A percentile compares a stretch with the other conserved stretches of the same genome.
Evolutionary conservation across 2,888 invertebrate genomes (phyloP).

Genomic region (Poecilus cupreus): DNA sequence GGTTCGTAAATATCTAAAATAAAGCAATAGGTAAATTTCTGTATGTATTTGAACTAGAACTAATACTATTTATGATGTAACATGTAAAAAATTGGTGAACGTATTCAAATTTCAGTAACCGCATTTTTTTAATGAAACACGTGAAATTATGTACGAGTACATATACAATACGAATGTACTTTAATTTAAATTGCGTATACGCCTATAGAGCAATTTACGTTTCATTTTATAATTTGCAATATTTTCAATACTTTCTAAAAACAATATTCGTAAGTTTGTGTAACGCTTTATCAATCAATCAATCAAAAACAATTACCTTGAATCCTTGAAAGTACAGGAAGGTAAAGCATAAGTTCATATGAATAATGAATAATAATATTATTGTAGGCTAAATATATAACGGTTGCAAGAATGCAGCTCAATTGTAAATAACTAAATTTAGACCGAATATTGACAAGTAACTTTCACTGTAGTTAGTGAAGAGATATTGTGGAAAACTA

Average conservation of each 20-base stretch:
- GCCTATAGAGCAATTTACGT: no score
- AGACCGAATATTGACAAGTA: neutral
- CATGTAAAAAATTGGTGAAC: neutral
- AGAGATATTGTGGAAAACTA: neutral
- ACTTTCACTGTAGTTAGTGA: neutral
- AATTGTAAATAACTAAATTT: neutral
- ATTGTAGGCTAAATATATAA: no score
- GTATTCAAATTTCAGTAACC: neutral
- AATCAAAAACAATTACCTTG: no score
- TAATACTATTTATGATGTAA: neutral
- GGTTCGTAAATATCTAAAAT: no score
- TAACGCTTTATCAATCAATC: no score
- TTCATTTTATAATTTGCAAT: neutral
- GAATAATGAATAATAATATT: no score
- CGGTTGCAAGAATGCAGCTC: no score
- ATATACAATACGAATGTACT: neutral
- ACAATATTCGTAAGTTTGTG: no score
- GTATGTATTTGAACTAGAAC: no score
- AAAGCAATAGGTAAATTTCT: no score
- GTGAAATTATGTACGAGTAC: slow-evolving; percentile 5
- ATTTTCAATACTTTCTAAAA: neutral
- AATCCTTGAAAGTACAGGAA: no score
- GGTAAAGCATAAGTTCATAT: no score
- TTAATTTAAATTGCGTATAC: neutral
- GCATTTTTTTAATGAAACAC: slow-evolving; percentile 12